Conservation (phyloP, 2,113 vertebrate species). For the Megaceryle maxima region DNA sequence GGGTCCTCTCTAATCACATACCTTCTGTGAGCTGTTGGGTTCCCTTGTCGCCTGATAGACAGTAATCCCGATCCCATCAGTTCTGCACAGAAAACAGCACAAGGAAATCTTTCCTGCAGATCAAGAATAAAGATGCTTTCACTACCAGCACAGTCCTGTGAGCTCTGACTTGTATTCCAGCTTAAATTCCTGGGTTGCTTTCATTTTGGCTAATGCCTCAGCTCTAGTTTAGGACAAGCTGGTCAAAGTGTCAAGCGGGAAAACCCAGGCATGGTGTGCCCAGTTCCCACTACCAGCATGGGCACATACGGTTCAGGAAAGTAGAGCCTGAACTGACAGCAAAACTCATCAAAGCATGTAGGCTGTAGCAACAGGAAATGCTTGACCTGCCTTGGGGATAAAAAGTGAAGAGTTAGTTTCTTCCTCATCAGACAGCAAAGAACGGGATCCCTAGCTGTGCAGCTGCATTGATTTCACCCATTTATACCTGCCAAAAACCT, state of each 20-base stretch:
- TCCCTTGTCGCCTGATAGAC: neutral
- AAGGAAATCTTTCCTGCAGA: neutral
- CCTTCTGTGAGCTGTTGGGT: neutral
- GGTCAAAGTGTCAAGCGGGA: neutral
- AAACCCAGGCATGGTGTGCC: accelerated
- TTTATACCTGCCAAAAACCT: neutral
- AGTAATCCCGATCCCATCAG: neutral
- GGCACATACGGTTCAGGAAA: accelerated
- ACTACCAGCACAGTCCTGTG: accelerated
- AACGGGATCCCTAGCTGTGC: neutral
- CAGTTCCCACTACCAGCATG: accelerated
- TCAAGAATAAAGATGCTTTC: neutral
- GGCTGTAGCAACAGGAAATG: neutral
- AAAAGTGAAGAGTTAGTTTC: neutral
- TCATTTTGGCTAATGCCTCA: accelerated
- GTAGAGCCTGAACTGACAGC: neutral
- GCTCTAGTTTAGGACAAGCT: neutral
- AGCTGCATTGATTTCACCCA: neutral
- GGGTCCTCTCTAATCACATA: slow-evolving; percentile 42
- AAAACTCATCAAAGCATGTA: neutral
- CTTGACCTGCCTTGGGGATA: neutral
- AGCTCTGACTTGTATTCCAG: neutral
- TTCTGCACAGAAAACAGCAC: neutral
- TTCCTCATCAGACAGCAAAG: neutral
- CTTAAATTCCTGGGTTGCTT: neutral